Evolutionary conservation across 2,113 vertebrate species (phyloP).

Genomic region (Oreamnos americanus): DNA sequence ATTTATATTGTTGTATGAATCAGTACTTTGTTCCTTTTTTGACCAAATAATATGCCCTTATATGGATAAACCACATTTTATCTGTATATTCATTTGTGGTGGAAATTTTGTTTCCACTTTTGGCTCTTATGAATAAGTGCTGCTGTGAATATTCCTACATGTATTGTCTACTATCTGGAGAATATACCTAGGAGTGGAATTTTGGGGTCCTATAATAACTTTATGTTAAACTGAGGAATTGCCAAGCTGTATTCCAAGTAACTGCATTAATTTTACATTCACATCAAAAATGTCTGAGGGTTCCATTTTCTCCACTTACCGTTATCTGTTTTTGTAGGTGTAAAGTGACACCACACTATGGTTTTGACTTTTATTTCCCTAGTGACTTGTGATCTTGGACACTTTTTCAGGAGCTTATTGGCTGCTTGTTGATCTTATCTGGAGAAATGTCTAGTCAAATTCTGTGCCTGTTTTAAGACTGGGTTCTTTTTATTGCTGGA

Average conservation of each 20-base stretch:
- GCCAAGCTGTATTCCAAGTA: neutral
- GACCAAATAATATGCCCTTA: neutral
- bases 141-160: neutral
- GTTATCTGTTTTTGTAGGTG: neutral
- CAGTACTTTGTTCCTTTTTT: neutral
- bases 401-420: neutral
- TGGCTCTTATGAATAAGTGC: neutral
- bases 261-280: neutral
- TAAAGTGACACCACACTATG: neutral
- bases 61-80: neutral
- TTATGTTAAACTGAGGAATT: neutral
- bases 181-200: neutral
- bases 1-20: neutral
- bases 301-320: neutral
- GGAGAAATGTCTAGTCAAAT: neutral
- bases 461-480: neutral
- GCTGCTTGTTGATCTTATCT: neutral
- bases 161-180: neutral
- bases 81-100: neutral
- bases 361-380: neutral
- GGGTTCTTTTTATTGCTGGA: neutral
- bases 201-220: neutral
- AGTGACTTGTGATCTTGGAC: neutral
- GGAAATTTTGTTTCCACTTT: neutral
- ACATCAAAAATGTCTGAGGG: neutral